These are phyloP conservation scores for Hyaena hyaena DNA, from an alignment of 2,113 vertebrate species.

Conservation along the genomic window DNA sequence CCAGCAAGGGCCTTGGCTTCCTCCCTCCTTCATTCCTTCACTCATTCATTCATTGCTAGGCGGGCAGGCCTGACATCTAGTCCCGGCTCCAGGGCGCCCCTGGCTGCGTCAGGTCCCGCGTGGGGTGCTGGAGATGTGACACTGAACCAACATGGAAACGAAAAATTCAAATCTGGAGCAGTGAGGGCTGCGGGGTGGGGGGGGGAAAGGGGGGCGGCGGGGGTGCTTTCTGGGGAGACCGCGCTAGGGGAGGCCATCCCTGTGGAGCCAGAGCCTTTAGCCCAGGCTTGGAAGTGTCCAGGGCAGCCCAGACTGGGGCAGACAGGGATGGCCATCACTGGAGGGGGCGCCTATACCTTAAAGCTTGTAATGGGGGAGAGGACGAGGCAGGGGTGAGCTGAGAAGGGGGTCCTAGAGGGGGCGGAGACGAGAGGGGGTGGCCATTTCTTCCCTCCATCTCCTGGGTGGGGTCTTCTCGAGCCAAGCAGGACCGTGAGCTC, in stretches of 20 bases:
- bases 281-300: not conserved
- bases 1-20: not conserved
- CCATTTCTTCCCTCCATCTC: not conserved
- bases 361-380: too few species aligned
- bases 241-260: not conserved
- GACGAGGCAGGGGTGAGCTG: fast-evolving
- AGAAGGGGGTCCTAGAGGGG: not conserved
- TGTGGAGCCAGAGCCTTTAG: not conserved
- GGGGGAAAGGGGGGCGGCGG: too few species aligned
- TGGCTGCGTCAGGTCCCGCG: not conserved
- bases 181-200: fast-evolving
- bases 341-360: not conserved
- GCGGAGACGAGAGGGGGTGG: not conserved
- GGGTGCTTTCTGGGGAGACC: fast-evolving
- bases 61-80: not conserved
- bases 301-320: not conserved
- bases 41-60: fast-evolving
- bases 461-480: fast-evolving
- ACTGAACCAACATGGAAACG: not conserved
- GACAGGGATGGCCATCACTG: fast-evolving
- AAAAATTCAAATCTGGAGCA: not conserved
- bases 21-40: not conserved
- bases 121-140: not conserved
- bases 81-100: not conserved
- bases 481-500: not conserved